phyloP scores from a whole-genome alignment of 2,113 vertebrate species.

The Paraplagusia blochii region DNA sequence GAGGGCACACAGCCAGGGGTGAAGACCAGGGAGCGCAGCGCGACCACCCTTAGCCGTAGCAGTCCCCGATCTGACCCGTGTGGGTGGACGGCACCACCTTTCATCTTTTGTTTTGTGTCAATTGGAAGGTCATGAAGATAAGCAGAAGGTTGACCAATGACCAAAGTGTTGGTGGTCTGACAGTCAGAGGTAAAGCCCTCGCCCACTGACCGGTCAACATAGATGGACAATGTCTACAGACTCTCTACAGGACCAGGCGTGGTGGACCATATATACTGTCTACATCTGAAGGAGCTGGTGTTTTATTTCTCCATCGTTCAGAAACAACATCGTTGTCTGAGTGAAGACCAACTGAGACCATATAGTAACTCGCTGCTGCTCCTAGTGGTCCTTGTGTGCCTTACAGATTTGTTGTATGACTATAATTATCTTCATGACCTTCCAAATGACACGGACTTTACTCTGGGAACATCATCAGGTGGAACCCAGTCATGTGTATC shows the following conservation, averaged over 20 bases:
- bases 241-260: constrained; percentile 42
- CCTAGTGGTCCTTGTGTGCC: too few relatives aligned
- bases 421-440: too few relatives aligned
- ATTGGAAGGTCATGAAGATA: constrained; percentile 59
- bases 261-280: too few relatives aligned
- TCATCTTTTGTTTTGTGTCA: constrained; percentile 66
- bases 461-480: too few relatives aligned
- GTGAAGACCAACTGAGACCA: too few relatives aligned
- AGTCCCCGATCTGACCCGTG: constrained; percentile 57
- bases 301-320: neutral
- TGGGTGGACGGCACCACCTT: constrained; percentile 32
- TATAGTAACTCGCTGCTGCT: too few relatives aligned
- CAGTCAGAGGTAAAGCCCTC: neutral
- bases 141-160: constrained; percentile 56
- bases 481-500: too few relatives aligned
- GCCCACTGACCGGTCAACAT: constrained; percentile 53
- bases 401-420: too few relatives aligned
- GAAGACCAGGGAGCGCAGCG: constrained; percentile 30
- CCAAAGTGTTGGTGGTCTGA: constrained; percentile 61
- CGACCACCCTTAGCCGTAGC: constrained; percentile 52
- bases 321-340: too few relatives aligned
- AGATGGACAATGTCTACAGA: constrained; percentile 53
- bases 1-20: constrained; percentile 59
- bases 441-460: too few relatives aligned
- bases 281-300: too few relatives aligned